These are phyloP conservation scores for Mythimna ferrago DNA, from an alignment of 2,888 invertebrate genomes.

Conservation along the genomic window DNA sequence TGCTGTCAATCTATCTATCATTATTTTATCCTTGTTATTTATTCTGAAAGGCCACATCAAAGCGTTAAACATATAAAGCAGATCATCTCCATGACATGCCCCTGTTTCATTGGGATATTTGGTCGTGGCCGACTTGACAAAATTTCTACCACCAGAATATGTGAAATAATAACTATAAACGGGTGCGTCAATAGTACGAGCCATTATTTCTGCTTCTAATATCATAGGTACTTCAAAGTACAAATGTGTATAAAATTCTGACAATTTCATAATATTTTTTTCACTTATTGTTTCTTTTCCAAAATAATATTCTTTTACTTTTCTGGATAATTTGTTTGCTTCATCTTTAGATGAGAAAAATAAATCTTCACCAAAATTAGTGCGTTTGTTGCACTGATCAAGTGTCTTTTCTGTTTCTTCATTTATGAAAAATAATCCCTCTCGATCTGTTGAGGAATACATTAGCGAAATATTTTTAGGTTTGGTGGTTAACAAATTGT, in stretches of 20 bases:
- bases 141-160: conserved; percentile 81
- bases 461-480: conserved; percentile 75
- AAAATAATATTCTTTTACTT: conserved; percentile 84
- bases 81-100: conserved; percentile 83
- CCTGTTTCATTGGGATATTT: conserved; percentile 73
- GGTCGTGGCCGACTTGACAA: conserved; percentile 71
- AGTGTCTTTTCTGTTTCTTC: conserved; percentile 69
- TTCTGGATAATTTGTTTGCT: conserved; percentile 65
- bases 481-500: conserved; percentile 75
- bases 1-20: conserved; percentile 79
- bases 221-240: conserved; percentile 81
- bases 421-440: conserved; percentile 74
- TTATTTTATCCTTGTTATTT: conserved; percentile 70
- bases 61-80: conserved; percentile 80
- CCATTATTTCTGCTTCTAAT: conserved; percentile 75
- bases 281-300: conserved; percentile 80
- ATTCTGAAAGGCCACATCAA: conserved; percentile 75
- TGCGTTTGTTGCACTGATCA: conserved; percentile 70
- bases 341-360: conserved; percentile 74
- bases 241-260: conserved; percentile 78
- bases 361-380: conserved; percentile 81
- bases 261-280: conserved; percentile 75
- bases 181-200: conserved; percentile 66
- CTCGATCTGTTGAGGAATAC: conserved; percentile 79
- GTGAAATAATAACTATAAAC: conserved; percentile 82